Base-by-base conservation (phyloP, 2,888 invertebrate genomes). In the Pseudanteris insignis region DNA sequence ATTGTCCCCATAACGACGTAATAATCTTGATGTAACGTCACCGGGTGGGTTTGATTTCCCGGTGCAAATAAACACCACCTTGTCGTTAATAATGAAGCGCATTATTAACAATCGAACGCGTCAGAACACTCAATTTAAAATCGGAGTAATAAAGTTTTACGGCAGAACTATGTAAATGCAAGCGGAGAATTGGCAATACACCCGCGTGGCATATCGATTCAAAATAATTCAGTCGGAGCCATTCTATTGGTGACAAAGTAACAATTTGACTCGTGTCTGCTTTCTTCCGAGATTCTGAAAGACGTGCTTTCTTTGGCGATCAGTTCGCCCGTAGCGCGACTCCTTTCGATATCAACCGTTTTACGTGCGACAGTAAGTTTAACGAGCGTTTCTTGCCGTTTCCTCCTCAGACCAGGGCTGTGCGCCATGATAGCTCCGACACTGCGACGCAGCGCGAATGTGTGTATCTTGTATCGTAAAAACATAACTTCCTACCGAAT, bases 291-390 rank as follows among this genome's bases (percentile, higher is more conserved):
- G 69, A 68, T 69, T 67, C 67, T 65, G 43, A 64, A 29, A 53
- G 43, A 53, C 60, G 59, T 34, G 61, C 63, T 64, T 60, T 65
- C 70, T 66, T 63, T 61, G 66, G 64, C 69, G 69, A 68, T 66
- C 72, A 62, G 67, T 66, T 67, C 69, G 67, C 64, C 68, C 65
- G 63, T 51, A 59, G 51, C 33, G 70, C 67, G 68, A 71, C 69
- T 67, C 67, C 64, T 67, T 69, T 65, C 69, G 68, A 71, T 71
- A 69, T 70, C 62, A 62, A 59, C 69, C 50, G 63, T 53, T 76
- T 75, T 73, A 69, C 71, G 73, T 73, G 65, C 71, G 72, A 72
- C 70, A 76, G 77, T 75, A 75, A 72, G 68, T 75, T 77, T 77
- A 75, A 67, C 67, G 70, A 68, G 69, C 67, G 67, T 66, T 66